Evolutionary conservation across 2,113 vertebrate genomes (phyloP).

Genomic region (Urocolius indicus): DNA sequence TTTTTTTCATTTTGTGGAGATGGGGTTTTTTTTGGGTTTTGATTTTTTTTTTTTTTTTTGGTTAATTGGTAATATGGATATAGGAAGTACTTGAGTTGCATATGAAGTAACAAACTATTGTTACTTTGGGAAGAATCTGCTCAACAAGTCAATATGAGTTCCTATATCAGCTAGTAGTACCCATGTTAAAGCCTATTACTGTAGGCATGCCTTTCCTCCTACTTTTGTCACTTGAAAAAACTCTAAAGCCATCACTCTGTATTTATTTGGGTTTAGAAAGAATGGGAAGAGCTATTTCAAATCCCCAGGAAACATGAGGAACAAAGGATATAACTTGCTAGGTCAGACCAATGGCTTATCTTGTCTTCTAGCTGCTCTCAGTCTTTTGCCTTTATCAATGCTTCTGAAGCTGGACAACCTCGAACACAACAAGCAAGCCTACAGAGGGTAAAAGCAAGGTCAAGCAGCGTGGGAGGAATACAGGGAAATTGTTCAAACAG

Average conservation of each 20-base stretch:
- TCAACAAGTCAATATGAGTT: background rate
- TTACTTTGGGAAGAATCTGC: slow-evolving; percentile 3
- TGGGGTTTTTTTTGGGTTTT: background rate
- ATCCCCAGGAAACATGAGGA: background rate
- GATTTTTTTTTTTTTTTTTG: background rate
- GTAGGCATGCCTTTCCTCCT: slow-evolving; percentile 18
- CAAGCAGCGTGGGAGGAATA: background rate
- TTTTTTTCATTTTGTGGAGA: background rate
- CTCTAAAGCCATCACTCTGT: slow-evolving; percentile 15
- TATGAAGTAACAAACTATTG: background rate
- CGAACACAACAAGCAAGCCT: background rate
- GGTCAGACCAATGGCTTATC: slow-evolving; percentile 22
- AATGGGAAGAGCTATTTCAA: slow-evolving; percentile 45
- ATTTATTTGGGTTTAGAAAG: slow-evolving; percentile 19
- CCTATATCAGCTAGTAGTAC: background rate
- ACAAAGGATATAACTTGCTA: slow-evolving; percentile 40
- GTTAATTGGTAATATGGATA: background rate
- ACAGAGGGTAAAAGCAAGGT: background rate
- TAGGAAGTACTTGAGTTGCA: background rate
- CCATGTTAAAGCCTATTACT: background rate
- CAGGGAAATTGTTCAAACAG: background rate
- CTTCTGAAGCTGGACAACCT: background rate
- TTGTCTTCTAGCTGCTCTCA: background rate
- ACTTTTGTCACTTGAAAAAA: slow-evolving; percentile 37
- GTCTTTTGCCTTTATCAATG: background rate